Evolutionary conservation across 2,113 vertebrate genomes (phyloP).

Genomic region (Oryzias woworae): DNA sequence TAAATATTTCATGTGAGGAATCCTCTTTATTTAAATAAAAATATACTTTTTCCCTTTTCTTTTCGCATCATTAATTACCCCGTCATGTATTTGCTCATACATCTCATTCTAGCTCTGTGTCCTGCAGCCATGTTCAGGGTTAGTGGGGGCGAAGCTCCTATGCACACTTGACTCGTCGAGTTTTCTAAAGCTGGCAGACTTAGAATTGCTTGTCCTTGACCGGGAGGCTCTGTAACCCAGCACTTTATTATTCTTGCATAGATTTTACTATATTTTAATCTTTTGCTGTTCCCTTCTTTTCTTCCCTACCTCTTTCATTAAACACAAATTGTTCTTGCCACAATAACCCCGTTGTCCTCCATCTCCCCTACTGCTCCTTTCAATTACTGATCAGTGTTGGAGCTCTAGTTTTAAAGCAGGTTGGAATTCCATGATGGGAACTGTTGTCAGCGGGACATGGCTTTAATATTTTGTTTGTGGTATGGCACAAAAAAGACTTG

Average conservation of each 20-base stretch:
- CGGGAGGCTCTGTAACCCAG: neutral
- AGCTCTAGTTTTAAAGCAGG: constrained; percentile 7
- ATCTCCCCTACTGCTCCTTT: constrained; percentile 22
- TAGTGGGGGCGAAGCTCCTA: neutral
- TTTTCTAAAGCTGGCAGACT: neutral
- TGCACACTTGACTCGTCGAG: neutral
- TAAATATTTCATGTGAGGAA: constrained; percentile 12
- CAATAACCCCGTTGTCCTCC: constrained; percentile 15
- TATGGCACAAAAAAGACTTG: too few relatives aligned
- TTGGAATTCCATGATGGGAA: neutral
- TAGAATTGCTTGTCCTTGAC: neutral
- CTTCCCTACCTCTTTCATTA: constrained; percentile 11
- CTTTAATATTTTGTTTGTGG: too few relatives aligned
- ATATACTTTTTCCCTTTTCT: neutral
- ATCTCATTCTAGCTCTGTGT: constrained; percentile 3
- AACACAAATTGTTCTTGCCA: constrained; percentile 14
- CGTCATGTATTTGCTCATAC: neutral
- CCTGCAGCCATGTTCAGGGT: neutral
- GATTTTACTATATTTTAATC: neutral
- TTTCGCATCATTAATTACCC: neutral
- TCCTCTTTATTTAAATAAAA: constrained; percentile 13
- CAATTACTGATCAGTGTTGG: constrained; percentile 13
- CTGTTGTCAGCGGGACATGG: neutral
- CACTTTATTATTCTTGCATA: neutral
- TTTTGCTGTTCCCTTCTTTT: constrained; percentile 1